Conservation (phyloP, 2,113 vertebrate species). For the Platysteira castanea region DNA sequence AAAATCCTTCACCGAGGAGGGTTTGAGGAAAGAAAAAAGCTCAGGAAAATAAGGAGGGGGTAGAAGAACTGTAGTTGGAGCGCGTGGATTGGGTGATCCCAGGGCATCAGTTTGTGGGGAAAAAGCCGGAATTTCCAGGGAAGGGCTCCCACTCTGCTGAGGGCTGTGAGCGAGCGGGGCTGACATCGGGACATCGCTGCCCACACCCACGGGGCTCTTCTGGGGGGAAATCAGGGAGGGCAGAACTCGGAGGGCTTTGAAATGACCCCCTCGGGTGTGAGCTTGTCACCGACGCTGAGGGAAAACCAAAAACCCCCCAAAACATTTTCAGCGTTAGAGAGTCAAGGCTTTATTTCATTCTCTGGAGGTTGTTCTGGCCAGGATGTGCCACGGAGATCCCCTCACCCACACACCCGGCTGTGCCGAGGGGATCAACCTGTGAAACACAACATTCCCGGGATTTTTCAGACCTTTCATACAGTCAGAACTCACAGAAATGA, state of each 20-base stretch:
- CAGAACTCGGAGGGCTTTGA: not conserved
- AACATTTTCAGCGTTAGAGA: no score
- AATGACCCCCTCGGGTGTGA: not conserved
- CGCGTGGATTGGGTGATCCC: not conserved
- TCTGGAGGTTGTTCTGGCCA: no score
- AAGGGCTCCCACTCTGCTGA: accelerated
- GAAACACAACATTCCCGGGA: no score
- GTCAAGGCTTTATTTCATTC: no score
- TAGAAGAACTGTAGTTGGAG: not conserved
- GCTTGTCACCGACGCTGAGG: no score
- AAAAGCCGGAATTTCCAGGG: not conserved
- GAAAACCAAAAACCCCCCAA: no score
- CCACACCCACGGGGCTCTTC: not conserved
- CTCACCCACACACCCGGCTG: no score
- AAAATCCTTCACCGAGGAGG: not conserved
- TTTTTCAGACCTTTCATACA: no score
- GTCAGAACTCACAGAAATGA: no score
- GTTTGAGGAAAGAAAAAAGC: not conserved
- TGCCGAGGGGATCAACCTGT: no score
- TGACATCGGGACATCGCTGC: accelerated
- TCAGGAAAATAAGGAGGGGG: not conserved
- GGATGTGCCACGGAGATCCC: no score
- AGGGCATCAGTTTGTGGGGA: not conserved
- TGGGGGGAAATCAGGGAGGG: not conserved
- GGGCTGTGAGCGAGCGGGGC: not conserved